phyloP scores from a whole-genome alignment of 2,888 invertebrate species.

The Ornithoptera priamus region DNA sequence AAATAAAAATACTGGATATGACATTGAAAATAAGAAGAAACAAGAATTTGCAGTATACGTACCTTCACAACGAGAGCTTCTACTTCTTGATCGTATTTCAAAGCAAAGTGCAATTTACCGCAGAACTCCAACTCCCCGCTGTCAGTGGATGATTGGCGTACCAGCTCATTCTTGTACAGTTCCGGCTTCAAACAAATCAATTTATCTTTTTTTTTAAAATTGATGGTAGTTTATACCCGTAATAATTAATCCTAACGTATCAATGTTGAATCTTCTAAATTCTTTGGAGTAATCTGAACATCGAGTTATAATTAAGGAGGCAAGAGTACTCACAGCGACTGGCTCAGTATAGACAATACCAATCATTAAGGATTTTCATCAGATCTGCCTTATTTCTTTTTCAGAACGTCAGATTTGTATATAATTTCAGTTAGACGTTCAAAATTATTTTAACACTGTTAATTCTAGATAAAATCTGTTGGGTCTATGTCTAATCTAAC shows the following conservation, averaged over 20 bases:
- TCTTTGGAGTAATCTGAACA: neutral
- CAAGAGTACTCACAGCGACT: neutral
- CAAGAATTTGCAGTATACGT: constrained; percentile 1
- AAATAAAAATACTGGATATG: too few species aligned
- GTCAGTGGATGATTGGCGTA: constrained; percentile 86
- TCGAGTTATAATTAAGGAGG: neutral
- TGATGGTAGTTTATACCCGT: too few species aligned
- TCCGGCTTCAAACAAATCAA: constrained; percentile 80
- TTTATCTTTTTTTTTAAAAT: too few species aligned
- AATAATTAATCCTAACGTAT: too few species aligned
- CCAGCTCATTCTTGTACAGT: constrained; percentile 86
- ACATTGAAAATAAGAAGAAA: too few species aligned
- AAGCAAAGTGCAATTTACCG: constrained; percentile 89
- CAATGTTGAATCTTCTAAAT: too few species aligned
- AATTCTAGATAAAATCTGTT: neutral
- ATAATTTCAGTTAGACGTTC: neutral
- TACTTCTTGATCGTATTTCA: constrained; percentile 89
- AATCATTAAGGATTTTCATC: neutral
- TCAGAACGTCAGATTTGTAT: too few species aligned
- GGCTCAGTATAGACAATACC: neutral
- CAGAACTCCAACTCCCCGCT: constrained; percentile 87
- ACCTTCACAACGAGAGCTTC: constrained; percentile 90
- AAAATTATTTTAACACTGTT: neutral
- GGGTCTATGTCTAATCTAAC: too few species aligned
- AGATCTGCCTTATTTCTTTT: neutral